Base-by-base conservation (phyloP, 2,797 vertebrate genomes). In the Parotocinclus haroldoi region DNA sequence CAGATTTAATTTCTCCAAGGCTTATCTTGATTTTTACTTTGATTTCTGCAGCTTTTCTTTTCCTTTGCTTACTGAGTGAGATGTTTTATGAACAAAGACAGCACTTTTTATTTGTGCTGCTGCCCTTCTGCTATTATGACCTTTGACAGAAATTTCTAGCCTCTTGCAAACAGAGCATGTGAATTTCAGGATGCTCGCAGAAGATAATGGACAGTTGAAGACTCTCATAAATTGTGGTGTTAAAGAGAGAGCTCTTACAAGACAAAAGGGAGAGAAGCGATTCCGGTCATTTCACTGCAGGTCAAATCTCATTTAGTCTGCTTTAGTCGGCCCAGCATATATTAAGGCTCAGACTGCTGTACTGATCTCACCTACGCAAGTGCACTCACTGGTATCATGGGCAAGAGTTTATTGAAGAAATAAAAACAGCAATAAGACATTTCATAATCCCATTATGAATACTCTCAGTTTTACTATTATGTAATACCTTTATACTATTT, bases 161-260 rank as follows among this genome's bases (percentile, higher is more conserved):
- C 36, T 40, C 55, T 63, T 44, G 38, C 40, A 67, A 70, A 27
- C 27, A 19, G 11, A 38, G 69, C 68, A 54, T 62, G 58, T 67
- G 19, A 61, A 61, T 44, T 40, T 39, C 14, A 7, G 69, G 51
- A 39, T 57, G 52, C 58, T 64, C 46, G 53, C 19, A 27, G 37
- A 27, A 45, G 46, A 69, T 57, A 69, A 70, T 63, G 53, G 40
- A 19, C 19, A 49, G 59, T 5, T 50, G 53, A 57, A 56, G 60
- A 54, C 63, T 69, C 53, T 57, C 13, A 12, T 53, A 37, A 63
- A 68, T 40, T 12, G 16, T 57, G 7, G 36, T 38, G 58, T 14
- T 71, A 14, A 64, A 46, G 11, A 56, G 40, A 50, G 42, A 57
- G 37, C 18, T 65, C 58, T 40, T 45, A 58, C 48, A 52, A 62